Conservation (phyloP, 1,140 invertebrate genomes). For the Formica exsecta region DNA sequence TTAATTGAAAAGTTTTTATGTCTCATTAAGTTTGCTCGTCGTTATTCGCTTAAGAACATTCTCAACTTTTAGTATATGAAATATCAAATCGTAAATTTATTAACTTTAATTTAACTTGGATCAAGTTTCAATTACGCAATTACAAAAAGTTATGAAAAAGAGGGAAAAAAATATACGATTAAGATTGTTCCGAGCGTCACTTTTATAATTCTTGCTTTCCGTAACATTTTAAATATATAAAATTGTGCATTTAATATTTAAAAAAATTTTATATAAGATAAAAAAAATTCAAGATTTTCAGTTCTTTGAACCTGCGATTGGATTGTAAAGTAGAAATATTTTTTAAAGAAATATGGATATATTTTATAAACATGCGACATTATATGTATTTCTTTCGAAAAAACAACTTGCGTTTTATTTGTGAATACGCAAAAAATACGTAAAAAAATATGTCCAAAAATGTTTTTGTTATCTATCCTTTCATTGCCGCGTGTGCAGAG, state of each 20-base stretch:
- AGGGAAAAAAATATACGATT: not conserved
- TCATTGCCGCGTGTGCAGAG: constrained; percentile 10
- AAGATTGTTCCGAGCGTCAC: not conserved
- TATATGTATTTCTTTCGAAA: not conserved
- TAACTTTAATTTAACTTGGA: too few relatives aligned
- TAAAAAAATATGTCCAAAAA: constrained; percentile 25
- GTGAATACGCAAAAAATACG: not conserved
- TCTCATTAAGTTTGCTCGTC: constrained; percentile 53
- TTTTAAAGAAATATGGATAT: not conserved
- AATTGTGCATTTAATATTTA: not conserved
- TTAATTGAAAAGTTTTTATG: constrained; percentile 63
- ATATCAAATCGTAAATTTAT: not conserved
- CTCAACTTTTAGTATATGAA: constrained; percentile 2
- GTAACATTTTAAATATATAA: constrained; percentile 16
- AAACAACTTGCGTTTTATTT: constrained; percentile 11
- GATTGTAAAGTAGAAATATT: not conserved
- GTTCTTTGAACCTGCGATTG: not conserved
- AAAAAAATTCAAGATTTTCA: not conserved
- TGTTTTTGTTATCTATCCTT: constrained; percentile 46
- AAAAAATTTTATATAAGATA: not conserved
- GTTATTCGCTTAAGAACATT: constrained; percentile 13
- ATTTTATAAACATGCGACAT: not conserved
- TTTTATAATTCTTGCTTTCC: not conserved
- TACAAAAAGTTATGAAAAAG: not conserved
- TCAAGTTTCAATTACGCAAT: constrained; percentile 11